A percentile compares a stretch with the other conserved stretches of the same genome.
Evolutionary conservation across 2,797 vertebrate genomes (phyloP).

Genomic region (Falco berigora): DNA sequence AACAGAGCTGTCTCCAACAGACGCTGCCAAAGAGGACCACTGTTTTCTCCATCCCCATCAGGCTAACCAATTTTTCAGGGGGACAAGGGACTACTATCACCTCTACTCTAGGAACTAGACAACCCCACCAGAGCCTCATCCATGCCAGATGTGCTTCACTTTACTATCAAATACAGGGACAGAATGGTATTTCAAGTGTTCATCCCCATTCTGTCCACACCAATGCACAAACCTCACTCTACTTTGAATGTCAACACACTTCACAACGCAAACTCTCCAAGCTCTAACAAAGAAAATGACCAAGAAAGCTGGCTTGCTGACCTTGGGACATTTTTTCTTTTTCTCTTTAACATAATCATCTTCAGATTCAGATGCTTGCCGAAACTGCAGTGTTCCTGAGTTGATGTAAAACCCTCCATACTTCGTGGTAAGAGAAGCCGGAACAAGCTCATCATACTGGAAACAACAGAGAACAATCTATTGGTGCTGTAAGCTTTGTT

Average conservation of each 20-base stretch:
- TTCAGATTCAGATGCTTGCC: constrained; percentile 83
- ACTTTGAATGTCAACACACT: not conserved
- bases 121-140: not conserved
- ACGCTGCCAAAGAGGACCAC: not conserved
- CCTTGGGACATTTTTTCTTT: constrained; percentile 79
- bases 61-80: not conserved
- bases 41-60: not conserved
- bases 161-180: not conserved
- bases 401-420: constrained; percentile 96
- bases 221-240: not conserved
- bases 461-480: not conserved
- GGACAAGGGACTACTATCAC: not conserved
- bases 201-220: not conserved
- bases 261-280: not conserved
- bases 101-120: not conserved
- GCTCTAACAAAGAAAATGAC: not conserved
- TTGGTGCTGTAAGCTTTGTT: not conserved
- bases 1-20: not conserved
- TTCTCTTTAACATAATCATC: constrained; percentile 77
- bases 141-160: not conserved
- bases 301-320: constrained; percentile 47
- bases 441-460: constrained; percentile 93
- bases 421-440: constrained; percentile 87
- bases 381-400: constrained; percentile 87
- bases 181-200: not conserved